Percentiles rank a stretch among this genome's conserved stretches.
Conservation (phyloP, 2,797 vertebrate genomes). For the Lophius americanus region DNA sequence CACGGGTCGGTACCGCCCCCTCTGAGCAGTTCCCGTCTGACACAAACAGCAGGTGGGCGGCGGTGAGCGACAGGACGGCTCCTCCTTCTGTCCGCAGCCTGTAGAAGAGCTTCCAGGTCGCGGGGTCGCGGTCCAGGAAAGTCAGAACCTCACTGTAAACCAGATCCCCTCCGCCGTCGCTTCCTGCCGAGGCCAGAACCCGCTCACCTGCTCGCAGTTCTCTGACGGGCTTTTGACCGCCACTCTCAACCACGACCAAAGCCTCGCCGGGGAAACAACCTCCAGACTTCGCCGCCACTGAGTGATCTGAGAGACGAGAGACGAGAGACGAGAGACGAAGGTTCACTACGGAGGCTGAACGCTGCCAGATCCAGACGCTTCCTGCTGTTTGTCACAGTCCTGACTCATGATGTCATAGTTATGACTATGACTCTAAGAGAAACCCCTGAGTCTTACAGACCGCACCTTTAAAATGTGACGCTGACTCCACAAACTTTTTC, state of each 20-base stretch:
- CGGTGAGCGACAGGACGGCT: conserved; percentile 84
- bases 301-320: conserved; percentile 86
- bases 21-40: conserved; percentile 83
- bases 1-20: conserved; percentile 28
- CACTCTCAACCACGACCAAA: conserved; percentile 82
- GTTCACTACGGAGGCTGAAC: too few relatives aligned
- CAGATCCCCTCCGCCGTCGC: conserved; percentile 71
- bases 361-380: too few relatives aligned
- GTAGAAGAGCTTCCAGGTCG: conserved; percentile 81
- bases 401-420: too few relatives aligned
- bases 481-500: too few relatives aligned
- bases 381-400: too few relatives aligned
- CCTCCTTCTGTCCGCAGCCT: conserved; percentile 85
- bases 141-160: conserved; percentile 89
- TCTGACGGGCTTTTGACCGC: conserved; percentile 78
- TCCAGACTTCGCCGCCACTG: conserved; percentile 91
- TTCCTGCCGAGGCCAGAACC: conserved; percentile 83
- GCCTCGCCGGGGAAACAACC: conserved; percentile 92
- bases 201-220: conserved; percentile 86
- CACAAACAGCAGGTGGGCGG: conserved; percentile 90
- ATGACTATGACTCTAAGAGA: too few relatives aligned
- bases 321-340: neutral
- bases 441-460: too few relatives aligned
- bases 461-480: too few relatives aligned
- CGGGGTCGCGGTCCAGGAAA: conserved; percentile 89